Evolutionary conservation across 2,797 vertebrate species (phyloP).

Genomic region (Amblyraja radiata): DNA sequence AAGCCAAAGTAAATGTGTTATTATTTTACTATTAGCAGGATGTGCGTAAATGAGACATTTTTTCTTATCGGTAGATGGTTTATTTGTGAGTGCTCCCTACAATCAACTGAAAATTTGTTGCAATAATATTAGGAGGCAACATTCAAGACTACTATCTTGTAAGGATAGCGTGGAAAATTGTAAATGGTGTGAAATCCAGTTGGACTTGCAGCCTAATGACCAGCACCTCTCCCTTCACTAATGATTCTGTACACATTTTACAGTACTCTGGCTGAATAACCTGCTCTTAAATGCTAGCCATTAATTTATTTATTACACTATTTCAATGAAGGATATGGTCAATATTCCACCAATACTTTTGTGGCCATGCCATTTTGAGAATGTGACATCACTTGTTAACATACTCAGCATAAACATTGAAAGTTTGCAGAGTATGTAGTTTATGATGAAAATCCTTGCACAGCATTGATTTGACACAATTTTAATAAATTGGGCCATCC

Average conservation of each 20-base stretch:
- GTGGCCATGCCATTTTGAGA: background rate
- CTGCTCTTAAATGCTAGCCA: background rate
- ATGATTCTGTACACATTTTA: constrained; percentile 7
- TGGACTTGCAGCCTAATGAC: background rate
- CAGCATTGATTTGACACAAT: too few species aligned
- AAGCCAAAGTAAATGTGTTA: background rate
- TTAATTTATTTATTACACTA: background rate
- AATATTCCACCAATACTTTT: constrained; percentile 1
- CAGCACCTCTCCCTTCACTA: background rate
- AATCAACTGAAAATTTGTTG: background rate
- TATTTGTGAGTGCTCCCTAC: background rate
- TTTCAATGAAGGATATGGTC: background rate
- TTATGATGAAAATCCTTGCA: too few species aligned
- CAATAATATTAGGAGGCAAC: background rate
- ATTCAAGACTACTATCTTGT: background rate
- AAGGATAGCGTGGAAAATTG: background rate
- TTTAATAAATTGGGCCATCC: too few species aligned
- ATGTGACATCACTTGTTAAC: too few species aligned
- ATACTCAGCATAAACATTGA: too few species aligned
- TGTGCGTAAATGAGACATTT: background rate
- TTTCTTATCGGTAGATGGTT: background rate
- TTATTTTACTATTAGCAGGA: background rate
- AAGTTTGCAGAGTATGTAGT: too few species aligned
- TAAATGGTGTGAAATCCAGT: background rate
- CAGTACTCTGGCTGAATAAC: background rate